Percentiles rank a stretch among this genome's conserved stretches.
Evolutionary conservation across 2,113 vertebrate species (phyloP).

Genomic region (Oryzias javanicus): DNA sequence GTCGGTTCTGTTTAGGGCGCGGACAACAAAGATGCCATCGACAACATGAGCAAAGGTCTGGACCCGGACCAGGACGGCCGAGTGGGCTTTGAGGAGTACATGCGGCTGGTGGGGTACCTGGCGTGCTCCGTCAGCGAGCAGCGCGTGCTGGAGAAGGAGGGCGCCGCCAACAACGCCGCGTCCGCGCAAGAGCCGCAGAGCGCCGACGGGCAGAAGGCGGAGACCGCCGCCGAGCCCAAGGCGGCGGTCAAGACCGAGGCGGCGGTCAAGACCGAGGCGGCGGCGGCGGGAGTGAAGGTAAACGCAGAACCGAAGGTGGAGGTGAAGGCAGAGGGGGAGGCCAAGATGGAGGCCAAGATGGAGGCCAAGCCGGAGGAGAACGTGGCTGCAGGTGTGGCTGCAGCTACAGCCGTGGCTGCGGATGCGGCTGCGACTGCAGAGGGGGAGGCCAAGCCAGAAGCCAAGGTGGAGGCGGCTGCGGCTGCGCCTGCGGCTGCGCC

Average conservation of each 20-base stretch:
- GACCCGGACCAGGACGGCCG: conserved; percentile 75
- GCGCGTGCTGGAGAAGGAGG: conserved; percentile 23
- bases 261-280: conserved; percentile 18
- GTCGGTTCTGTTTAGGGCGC: conserved; percentile 56
- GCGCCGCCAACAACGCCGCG: conserved; percentile 32
- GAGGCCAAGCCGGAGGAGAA: too few relatives aligned
- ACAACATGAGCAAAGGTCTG: conserved; percentile 67
- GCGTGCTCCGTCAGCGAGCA: conserved; percentile 67
- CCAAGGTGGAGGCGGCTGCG: background rate
- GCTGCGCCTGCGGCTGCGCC: too few relatives aligned
- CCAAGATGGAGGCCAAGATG: conserved; percentile 19
- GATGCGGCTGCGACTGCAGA: background rate
- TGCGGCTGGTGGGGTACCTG: conserved; percentile 77
- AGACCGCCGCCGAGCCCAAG: conserved; percentile 23
- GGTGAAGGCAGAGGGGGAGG: conserved; percentile 29
- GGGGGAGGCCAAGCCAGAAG: too few relatives aligned
- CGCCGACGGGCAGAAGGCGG: conserved; percentile 34
- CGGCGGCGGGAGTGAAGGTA: conserved; percentile 25
- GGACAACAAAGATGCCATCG: conserved; percentile 70
- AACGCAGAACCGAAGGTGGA: conserved; percentile 12
- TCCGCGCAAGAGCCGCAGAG: conserved; percentile 26
- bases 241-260: conserved; percentile 26
- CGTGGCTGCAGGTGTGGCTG: too few relatives aligned
- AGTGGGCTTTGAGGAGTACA: conserved; percentile 76
- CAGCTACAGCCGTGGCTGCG: background rate